These are phyloP conservation scores for Timandra comae DNA, from an alignment of 2,888 invertebrate genomes.

Conservation along the genomic window DNA sequence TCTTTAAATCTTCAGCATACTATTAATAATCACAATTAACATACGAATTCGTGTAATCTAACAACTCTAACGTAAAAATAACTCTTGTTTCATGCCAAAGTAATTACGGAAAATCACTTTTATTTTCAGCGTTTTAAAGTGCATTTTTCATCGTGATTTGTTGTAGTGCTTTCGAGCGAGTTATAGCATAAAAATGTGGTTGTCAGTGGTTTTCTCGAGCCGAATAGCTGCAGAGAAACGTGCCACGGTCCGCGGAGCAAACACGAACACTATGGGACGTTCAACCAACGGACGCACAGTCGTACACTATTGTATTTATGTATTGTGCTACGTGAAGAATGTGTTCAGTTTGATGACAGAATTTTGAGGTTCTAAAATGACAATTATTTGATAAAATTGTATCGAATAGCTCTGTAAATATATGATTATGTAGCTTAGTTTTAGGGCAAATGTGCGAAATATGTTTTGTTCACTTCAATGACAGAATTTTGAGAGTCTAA, in stretches of 20 bases:
- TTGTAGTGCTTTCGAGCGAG: constrained; percentile 51
- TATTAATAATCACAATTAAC: constrained; percentile 21
- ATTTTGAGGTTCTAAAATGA: too few species aligned
- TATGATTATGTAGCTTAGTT: too few species aligned
- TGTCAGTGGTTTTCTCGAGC: constrained; percentile 53
- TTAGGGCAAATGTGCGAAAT: too few species aligned
- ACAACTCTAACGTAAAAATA: too few species aligned
- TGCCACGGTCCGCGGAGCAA: constrained; percentile 53
- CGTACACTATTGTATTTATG: constrained; percentile 15
- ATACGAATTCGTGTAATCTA: constrained; percentile 22
- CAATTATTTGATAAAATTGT: too few species aligned
- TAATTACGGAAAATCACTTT: constrained; percentile 43
- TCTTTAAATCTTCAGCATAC: too few species aligned
- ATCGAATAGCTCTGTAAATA: too few species aligned
- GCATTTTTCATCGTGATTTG: constrained; percentile 32
- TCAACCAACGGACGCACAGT: constrained; percentile 20
- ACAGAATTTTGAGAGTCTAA: too few species aligned
- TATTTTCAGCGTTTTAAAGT: constrained; percentile 49
- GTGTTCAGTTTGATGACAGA: constrained; percentile 2
- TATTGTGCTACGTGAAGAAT: constrained; percentile 1
- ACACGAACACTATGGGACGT: constrained; percentile 34
- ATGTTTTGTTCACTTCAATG: too few species aligned
- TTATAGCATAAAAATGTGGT: constrained; percentile 65
- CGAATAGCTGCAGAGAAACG: constrained; percentile 75
- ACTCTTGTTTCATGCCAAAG: constrained; percentile 14